Conservation (phyloP, 2,113 vertebrate species). For the Gymnarchus niloticus region DNA sequence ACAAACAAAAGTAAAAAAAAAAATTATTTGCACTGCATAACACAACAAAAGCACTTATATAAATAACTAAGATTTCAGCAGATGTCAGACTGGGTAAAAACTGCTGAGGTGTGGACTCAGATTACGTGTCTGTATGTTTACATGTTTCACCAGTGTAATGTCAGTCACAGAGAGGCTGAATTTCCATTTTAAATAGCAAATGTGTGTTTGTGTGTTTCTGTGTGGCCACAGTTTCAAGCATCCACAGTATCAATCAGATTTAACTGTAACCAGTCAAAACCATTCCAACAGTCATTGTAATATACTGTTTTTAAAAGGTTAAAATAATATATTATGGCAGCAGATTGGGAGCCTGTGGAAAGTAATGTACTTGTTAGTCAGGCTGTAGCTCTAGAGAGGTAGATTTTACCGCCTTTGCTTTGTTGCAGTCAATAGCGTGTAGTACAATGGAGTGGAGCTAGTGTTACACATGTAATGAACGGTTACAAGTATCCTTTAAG, state of each 20-base stretch:
- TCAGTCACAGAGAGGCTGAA: neutral
- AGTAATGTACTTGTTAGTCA: neutral
- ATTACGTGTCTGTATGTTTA: neutral
- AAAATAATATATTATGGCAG: slow-evolving; percentile 1
- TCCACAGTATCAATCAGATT: neutral
- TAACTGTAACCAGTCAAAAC: neutral
- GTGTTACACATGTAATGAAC: slow-evolving; percentile 5
- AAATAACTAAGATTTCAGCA: slow-evolving; percentile 34
- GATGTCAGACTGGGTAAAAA: slow-evolving; percentile 26
- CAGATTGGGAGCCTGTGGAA: slow-evolving; percentile 7
- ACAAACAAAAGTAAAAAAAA: slow-evolving; percentile 34
- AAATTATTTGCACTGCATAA: slow-evolving; percentile 16
- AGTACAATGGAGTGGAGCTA: slow-evolving; percentile 15
- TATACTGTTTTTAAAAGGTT: slow-evolving; percentile 1
- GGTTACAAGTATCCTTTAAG: slow-evolving; percentile 27
- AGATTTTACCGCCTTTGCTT: neutral
- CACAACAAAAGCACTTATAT: slow-evolving; percentile 29
- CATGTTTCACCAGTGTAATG: neutral
- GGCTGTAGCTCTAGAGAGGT: slow-evolving; percentile 17
- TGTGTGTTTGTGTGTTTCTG: slow-evolving; percentile 7
- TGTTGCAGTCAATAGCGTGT: slow-evolving; percentile 17
- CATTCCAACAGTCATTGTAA: slow-evolving; percentile 21
- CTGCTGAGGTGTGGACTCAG: slow-evolving; percentile 8
- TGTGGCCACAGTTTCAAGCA: neutral
- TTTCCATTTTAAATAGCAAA: neutral